Evolutionary conservation across 2,797 vertebrate genomes (phyloP).

Genomic region (Alosa sapidissima): DNA sequence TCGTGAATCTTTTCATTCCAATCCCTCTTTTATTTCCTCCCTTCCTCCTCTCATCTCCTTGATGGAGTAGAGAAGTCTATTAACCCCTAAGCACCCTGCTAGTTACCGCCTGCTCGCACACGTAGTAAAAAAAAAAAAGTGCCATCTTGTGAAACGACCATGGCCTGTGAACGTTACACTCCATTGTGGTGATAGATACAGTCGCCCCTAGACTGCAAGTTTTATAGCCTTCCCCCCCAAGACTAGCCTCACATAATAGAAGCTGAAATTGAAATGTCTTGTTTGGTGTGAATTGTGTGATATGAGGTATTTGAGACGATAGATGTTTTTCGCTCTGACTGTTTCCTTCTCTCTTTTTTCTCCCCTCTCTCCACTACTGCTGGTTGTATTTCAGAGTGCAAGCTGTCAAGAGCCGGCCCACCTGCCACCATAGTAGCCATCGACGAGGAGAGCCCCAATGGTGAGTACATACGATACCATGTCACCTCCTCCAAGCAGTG

Average conservation of each 20-base stretch:
- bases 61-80: slow-evolving; percentile 22
- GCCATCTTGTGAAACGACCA: slow-evolving; percentile 21
- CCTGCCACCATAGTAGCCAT: slow-evolving; percentile 98
- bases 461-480: slow-evolving; percentile 71
- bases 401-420: slow-evolving; percentile 90
- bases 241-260: slow-evolving; percentile 20
- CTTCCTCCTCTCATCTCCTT: neutral
- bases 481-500: neutral
- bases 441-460: slow-evolving; percentile 95
- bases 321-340: slow-evolving; percentile 43
- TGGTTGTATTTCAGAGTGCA: slow-evolving; percentile 83
- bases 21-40: neutral
- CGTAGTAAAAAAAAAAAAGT: neutral
- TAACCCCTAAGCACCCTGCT: slow-evolving; percentile 7
- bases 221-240: neutral
- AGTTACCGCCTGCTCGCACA: slow-evolving; percentile 3
- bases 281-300: slow-evolving; percentile 69
- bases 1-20: slow-evolving; percentile 54
- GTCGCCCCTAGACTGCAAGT: neutral
- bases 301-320: slow-evolving; percentile 83
- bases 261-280: slow-evolving; percentile 50
- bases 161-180: neutral
- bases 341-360: slow-evolving; percentile 3
- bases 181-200: slow-evolving; percentile 21
- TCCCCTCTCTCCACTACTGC: neutral